Percentiles rank a stretch among this genome's conserved stretches.
Evolutionary conservation across 2,888 invertebrate genomes (phyloP).

Genomic region (Brachynemurus nebulosus): DNA sequence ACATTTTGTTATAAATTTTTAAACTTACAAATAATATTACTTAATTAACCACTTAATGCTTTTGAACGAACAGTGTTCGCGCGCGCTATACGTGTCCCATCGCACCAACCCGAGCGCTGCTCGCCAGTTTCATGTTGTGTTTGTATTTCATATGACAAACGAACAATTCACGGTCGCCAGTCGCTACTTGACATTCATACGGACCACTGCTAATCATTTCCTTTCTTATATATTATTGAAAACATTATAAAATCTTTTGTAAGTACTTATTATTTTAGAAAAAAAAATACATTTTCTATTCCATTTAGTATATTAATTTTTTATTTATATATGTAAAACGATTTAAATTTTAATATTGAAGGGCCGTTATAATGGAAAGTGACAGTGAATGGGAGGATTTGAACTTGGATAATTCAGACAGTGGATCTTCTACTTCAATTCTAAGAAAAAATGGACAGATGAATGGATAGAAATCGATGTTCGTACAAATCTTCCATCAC

Average conservation of each 20-base stretch:
- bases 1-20: neutral
- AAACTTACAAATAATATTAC: neutral
- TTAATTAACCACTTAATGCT: neutral
- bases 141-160: neutral
- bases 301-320: neutral
- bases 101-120: neutral
- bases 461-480: slow-evolving; percentile 11
- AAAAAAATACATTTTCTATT: neutral
- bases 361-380: neutral
- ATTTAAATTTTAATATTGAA: slow-evolving; percentile 7
- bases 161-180: neutral
- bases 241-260: neutral
- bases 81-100: neutral
- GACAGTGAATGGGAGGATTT: slow-evolving; percentile 7
- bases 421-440: slow-evolving; percentile 2
- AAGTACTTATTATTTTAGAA: neutral
- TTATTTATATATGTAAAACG: neutral
- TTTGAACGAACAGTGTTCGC: neutral
- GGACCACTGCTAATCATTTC: neutral
- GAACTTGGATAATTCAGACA: slow-evolving; percentile 1
- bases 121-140: neutral
- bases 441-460: slow-evolving; percentile 9
- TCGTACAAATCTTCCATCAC: slow-evolving; percentile 11
- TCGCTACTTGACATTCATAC: neutral
- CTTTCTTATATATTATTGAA: neutral